Evolutionary conservation across 1,140 invertebrate species (phyloP).

Genomic region (Condylostylus longicornis): DNA sequence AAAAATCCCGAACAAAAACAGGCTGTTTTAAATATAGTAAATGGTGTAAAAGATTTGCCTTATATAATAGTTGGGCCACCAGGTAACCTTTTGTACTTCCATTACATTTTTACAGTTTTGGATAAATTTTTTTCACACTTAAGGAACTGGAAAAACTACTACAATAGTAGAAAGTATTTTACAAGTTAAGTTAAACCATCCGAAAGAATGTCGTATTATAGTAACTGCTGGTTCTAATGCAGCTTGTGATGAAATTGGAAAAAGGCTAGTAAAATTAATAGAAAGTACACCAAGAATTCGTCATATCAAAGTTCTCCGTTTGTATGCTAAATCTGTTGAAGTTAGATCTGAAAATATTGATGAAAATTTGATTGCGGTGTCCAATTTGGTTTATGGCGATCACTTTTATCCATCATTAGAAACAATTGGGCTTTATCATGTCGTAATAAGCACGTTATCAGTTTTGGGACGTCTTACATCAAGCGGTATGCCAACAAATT

Average conservation of each 20-base stretch:
- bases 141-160: conserved; percentile 58
- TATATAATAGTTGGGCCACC: conserved; percentile 69
- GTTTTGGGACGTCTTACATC: conserved; percentile 46
- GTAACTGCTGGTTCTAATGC: conserved; percentile 60
- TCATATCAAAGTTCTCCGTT: conserved; percentile 25
- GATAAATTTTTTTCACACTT: too few species aligned
- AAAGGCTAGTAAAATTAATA: conserved; percentile 33
- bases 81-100: conserved; percentile 33
- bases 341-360: conserved; percentile 27
- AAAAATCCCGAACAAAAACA: conserved; percentile 46
- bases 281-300: conserved; percentile 27
- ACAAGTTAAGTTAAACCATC: conserved; percentile 31
- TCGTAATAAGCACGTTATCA: conserved; percentile 19
- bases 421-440: conserved; percentile 22
- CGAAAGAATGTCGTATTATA: conserved; percentile 40
- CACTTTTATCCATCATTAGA: conserved; percentile 23
- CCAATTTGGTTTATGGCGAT: conserved; percentile 19
- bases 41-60: conserved; percentile 43
- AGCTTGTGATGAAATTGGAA: conserved; percentile 55
- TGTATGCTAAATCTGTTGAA: conserved; percentile 35
- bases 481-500: too few species aligned
- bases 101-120: too few species aligned
- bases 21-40: conserved; percentile 48
- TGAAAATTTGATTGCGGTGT: conserved; percentile 21
- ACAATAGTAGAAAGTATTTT: conserved; percentile 56